phyloP scores from a whole-genome alignment of 2,888 invertebrate genomes.

The Ariolimax columbianus region DNA sequence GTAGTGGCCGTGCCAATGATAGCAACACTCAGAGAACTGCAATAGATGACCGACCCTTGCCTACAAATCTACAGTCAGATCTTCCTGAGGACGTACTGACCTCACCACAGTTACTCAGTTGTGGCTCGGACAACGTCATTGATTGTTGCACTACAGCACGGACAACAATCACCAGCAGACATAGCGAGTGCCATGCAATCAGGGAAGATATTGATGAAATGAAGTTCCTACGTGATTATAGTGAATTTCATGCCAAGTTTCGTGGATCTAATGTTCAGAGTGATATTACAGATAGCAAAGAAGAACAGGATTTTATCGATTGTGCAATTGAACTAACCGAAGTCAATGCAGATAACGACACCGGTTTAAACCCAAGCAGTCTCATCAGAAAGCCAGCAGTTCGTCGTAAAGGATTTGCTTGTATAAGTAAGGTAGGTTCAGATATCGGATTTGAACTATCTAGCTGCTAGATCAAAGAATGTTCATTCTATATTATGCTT shows the following conservation, averaged over 20 bases:
- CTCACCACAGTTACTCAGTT: background rate
- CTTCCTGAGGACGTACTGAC: background rate
- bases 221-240: background rate
- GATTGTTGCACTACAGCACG: background rate
- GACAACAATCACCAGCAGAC: background rate
- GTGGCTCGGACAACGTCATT: background rate
- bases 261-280: background rate
- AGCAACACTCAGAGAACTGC: background rate
- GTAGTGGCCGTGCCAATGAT: background rate
- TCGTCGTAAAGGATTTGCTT: conserved; percentile 45
- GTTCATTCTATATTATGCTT: too few species aligned
- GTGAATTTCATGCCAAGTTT: too few species aligned
- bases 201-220: background rate
- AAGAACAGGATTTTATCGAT: background rate
- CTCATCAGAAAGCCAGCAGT: conserved; percentile 45
- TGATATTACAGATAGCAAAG: background rate
- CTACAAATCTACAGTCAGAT: background rate
- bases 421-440: conserved; percentile 38
- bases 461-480: too few species aligned
- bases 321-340: background rate
- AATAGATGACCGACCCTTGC: background rate
- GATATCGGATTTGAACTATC: too few species aligned
- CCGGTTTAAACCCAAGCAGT: background rate
- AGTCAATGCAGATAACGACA: background rate
- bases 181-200: background rate